A percentile compares a stretch with the other conserved stretches of the same genome.
Conservation (phyloP, 2,113 vertebrate species). For the Lycaon pictus region DNA sequence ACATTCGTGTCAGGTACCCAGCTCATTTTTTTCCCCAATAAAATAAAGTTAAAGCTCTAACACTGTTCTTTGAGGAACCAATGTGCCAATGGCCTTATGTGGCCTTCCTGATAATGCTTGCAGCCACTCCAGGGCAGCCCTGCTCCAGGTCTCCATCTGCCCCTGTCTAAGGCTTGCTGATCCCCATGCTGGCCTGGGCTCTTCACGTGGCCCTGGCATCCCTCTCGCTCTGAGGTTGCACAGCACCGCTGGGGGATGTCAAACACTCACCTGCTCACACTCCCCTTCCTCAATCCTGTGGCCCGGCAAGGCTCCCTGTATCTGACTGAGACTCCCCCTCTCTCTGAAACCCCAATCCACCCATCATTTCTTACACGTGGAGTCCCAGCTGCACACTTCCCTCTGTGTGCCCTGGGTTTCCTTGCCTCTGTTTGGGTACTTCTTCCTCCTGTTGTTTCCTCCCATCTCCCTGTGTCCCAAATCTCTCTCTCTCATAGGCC, state of each 20-base stretch:
- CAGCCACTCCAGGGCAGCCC: background rate
- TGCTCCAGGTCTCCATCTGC: background rate
- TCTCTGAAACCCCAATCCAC: background rate
- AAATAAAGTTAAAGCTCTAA: background rate
- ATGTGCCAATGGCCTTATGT: background rate
- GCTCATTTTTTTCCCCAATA: background rate
- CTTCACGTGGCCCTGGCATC: background rate
- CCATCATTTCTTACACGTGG: background rate
- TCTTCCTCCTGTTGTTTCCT: background rate
- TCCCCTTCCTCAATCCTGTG: background rate
- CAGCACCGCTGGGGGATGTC: background rate
- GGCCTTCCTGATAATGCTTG: background rate
- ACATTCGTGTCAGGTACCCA: accelerated
- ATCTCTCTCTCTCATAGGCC: background rate
- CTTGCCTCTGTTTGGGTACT: too few species aligned
- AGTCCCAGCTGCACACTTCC: background rate
- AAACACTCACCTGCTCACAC: background rate
- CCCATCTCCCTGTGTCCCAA: background rate
- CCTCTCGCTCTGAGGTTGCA: background rate
- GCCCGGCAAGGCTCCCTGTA: background rate
- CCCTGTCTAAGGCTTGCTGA: too few species aligned
- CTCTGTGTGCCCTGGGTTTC: background rate
- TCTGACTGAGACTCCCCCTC: background rate
- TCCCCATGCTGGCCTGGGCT: background rate
- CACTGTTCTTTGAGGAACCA: background rate